Percentiles rank a stretch among this genome's conserved stretches.
Evolutionary conservation across 2,797 vertebrate genomes (phyloP).

Genomic region (Bradypus variegatus): DNA sequence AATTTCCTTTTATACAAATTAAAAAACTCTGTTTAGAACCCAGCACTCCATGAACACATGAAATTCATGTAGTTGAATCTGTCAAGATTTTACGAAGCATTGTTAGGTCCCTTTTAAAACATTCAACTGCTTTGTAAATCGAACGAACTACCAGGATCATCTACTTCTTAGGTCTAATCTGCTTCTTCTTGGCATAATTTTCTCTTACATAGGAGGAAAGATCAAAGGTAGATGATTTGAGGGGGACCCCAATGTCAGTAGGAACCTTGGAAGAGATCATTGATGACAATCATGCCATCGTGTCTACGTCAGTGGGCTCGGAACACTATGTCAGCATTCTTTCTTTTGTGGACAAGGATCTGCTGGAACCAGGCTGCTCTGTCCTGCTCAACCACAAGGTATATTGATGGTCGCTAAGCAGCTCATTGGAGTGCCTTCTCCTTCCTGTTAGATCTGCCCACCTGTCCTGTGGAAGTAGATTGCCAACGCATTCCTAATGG

Average conservation of each 20-base stretch:
- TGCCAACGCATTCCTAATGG: no score
- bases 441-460: not conserved
- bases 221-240: conserved; percentile 96
- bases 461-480: not conserved
- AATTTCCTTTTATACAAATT: not conserved
- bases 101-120: not conserved
- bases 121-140: not conserved
- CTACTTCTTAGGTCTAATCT: not conserved
- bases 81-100: not conserved
- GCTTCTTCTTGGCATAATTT: not conserved
- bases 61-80: not conserved
- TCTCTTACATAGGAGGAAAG: conserved; percentile 84
- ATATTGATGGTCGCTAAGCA: conserved; percentile 1
- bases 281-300: conserved; percentile 97
- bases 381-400: conserved; percentile 98
- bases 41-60: not conserved
- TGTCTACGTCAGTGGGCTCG: conserved; percentile 96
- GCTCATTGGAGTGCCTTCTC: not conserved
- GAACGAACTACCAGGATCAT: not conserved
- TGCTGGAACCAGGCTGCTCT: conserved; percentile 96
- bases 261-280: conserved; percentile 98
- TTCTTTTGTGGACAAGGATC: conserved; percentile 97
- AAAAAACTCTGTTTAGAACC: not conserved
- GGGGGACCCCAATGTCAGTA: conserved; percentile 98
- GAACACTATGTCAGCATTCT: conserved; percentile 99